Percentiles rank a stretch among this genome's conserved stretches.
phyloP scores from a whole-genome alignment of 1,140 invertebrate species.

The Listronotus bonariensis region DNA sequence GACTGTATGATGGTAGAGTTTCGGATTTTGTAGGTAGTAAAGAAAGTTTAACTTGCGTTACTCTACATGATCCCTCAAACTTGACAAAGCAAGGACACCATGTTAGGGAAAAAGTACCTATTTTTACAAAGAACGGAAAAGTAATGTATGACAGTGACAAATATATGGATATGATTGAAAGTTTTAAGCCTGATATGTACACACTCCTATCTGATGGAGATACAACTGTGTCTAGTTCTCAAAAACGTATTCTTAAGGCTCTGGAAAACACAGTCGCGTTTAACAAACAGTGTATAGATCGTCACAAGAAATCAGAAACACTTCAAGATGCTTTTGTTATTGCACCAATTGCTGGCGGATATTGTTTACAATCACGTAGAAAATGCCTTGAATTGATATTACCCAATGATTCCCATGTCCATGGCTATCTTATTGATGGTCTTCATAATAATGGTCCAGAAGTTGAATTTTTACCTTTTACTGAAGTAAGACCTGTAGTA shows the following conservation, averaged over 20 bases:
- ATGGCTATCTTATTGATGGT: conserved; percentile 80
- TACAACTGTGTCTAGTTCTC: conserved; percentile 68
- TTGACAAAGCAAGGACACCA: conserved; percentile 68
- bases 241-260: conserved; percentile 74
- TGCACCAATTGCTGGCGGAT: conserved; percentile 78
- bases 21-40: conserved; percentile 62
- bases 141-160: conserved; percentile 63
- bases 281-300: conserved; percentile 65
- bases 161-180: conserved; percentile 78
- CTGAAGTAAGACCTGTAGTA: conserved; percentile 66
- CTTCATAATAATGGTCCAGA: conserved; percentile 72
- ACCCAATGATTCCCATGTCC: conserved; percentile 59
- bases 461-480: conserved; percentile 61
- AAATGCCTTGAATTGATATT: conserved; percentile 67
- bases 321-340: conserved; percentile 61
- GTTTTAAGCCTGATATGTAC: conserved; percentile 78
- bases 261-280: conserved; percentile 64
- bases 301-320: conserved; percentile 61
- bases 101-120: conserved; percentile 65
- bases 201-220: conserved; percentile 81
- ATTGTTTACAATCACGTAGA: conserved; percentile 63
- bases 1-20: conserved; percentile 58
- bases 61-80: conserved; percentile 69
- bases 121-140: conserved; percentile 77
- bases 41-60: conserved; percentile 65